These are phyloP conservation scores for Ctenomys sociabilis DNA, from an alignment of 2,113 vertebrate genomes.

Conservation along the genomic window DNA sequence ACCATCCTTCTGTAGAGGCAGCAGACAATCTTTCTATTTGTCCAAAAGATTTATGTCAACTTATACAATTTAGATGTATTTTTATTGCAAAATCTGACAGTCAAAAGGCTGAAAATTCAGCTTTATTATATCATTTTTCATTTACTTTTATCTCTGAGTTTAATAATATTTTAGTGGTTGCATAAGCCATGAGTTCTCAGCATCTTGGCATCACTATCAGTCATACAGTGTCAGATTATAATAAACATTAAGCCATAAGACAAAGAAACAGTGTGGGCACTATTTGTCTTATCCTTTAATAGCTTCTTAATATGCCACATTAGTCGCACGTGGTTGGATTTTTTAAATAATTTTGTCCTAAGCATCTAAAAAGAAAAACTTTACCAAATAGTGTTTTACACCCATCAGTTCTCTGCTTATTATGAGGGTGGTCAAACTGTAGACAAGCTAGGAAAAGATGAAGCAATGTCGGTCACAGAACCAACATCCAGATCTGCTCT, in stretches of 20 bases:
- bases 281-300: slow-evolving; percentile 49
- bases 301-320: slow-evolving; percentile 53
- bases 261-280: slow-evolving; percentile 18
- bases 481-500: slow-evolving; percentile 51
- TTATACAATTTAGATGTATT: slow-evolving; percentile 54
- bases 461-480: not conserved
- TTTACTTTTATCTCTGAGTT: slow-evolving; percentile 67
- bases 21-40: slow-evolving; percentile 50
- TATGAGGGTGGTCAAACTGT: not conserved
- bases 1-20: slow-evolving; percentile 40
- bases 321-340: not conserved
- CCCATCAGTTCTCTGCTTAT: slow-evolving; percentile 36
- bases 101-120: slow-evolving; percentile 51
- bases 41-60: slow-evolving; percentile 59
- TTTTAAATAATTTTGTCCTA: slow-evolving; percentile 37
- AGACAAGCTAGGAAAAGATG: not conserved
- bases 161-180: slow-evolving; percentile 50
- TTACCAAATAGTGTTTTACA: slow-evolving; percentile 42
- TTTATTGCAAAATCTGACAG: slow-evolving; percentile 66
- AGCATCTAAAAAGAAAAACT: slow-evolving; percentile 58
- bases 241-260: slow-evolving; percentile 50
- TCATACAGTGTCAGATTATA: slow-evolving; percentile 56
- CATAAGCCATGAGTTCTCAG: slow-evolving; percentile 54
- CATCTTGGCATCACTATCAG: not conserved
- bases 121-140: slow-evolving; percentile 73